Evolutionary conservation across 2,797 vertebrate genomes (phyloP), one percentile per base, ranked within the genome.

Genomic region (Oophaga sylvatica): DNA sequence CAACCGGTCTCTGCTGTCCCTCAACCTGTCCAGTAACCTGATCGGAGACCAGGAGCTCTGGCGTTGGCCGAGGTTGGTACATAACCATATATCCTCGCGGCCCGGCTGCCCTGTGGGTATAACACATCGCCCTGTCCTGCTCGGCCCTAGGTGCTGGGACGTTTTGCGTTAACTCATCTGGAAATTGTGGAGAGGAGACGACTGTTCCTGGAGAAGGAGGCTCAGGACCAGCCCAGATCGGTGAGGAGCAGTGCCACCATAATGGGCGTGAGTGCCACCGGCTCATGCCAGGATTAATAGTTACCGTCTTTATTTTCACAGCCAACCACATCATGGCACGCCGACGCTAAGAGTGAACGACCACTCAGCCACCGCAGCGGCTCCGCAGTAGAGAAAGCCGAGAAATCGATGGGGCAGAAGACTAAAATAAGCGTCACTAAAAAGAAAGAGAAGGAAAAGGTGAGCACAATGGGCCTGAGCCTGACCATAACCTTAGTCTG

Each of bases 151-250:
- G 92, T 96, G 19, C 93, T 98, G 53, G 87, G 91, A 0, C 93
- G 95, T 0, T 97, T 98, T 45, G 88, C 94, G 65, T 91, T 98
- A 75, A 96, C 93, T 1, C 97, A 97, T 57, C 91, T 92, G 0
- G 97, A 98, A 90, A 92, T 96, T 22, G 95, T 97, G 86, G 95
- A 96, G 90, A 94, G 96, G 89, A 93, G 97, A 77, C 94, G 91
- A 80, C 92, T 96, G 57, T 90, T 97, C 53, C 84, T 91, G 90
- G 95, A 92, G 82, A 92, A 89, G 89, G 92, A 91, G 57, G 11
- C 3, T 20, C 93, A 92, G 81, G 93, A 91, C 6, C 87, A 73
- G 2, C n/a, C 68, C 1, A 80, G 31, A 13, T 87, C 87, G 87
- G 94, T 94, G 83, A 93, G 91, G 75, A 77, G 62, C 22, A 11